Base-by-base conservation (phyloP, 2,888 invertebrate species). In the Holacanthella duospinosa region DNA sequence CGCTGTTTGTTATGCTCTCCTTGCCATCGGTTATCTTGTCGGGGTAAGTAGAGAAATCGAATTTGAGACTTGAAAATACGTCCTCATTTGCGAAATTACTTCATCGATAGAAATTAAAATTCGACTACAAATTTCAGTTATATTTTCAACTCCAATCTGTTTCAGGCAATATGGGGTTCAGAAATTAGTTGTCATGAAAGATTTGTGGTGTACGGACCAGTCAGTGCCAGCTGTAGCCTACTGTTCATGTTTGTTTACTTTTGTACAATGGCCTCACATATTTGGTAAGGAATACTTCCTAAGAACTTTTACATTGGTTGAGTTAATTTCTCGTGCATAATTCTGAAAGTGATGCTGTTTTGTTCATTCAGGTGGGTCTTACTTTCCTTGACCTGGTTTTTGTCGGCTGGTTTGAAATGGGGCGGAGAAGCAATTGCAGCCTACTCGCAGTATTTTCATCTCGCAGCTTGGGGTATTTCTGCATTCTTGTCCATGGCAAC, bases 361-460 rank as follows among this genome's bases (percentile, higher is more conserved):
- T 48, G 27, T 61, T 53, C 27, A 29, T 58, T 19, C 54, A 72
- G 96, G 95, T 96, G 95, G 95, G 93, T 95, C 60, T 86, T 95
- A 73, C 80, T 96, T 75, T 93, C 95, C 24, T 82, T 96, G 68
- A 94, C 95, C 62, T 96, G 95, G 95, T 95, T 94, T 79, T 80
- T 96, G 75, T 93, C 94, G 53, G 94, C 95, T 66, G 94, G 94
- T 36, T 83, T 95, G 64, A 95, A 95, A 80, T 96, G 95, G 95
- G 94, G 94, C 55, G 93, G 94, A 78, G 96, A 96, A 81, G 95
- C 95, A 43, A 95, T 96, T 75, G 94, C 94, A 80, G 91, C 93
- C 61, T 92, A 95, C 79, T 93, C 94, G 16, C 93, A 94, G 79
- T 93, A 94, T 78, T 96, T 96, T 78, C 96, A 96, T 83, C 82